Evolutionary conservation across 1,140 invertebrate genomes (phyloP).

Genomic region (Gryllus bimaculatus): DNA sequence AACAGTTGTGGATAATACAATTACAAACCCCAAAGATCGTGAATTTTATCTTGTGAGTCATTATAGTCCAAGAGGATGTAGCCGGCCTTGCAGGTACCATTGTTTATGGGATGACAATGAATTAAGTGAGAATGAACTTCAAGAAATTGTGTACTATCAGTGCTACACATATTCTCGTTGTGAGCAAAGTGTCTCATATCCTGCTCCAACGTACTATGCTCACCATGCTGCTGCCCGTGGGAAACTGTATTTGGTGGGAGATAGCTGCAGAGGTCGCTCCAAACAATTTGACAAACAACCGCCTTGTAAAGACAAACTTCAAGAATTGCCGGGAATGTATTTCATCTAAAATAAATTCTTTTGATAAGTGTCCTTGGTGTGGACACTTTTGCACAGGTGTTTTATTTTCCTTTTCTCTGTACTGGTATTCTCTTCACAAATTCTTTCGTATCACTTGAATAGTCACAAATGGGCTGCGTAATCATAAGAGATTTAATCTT

Average conservation of each 20-base stretch:
- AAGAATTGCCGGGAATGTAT: no score
- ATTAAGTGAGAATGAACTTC: conserved; percentile 65
- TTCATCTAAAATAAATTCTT: no score
- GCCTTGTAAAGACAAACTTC: no score
- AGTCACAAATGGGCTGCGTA: no score
- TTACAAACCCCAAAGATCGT: conserved; percentile 68
- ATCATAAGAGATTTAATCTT: no score
- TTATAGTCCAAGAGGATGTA: conserved; percentile 72
- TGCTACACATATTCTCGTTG: conserved; percentile 86
- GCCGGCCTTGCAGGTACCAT: conserved; percentile 80
- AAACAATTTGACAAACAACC: no score
- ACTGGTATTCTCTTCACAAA: no score
- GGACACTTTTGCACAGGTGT: no score
- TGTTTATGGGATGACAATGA: conserved; percentile 71
- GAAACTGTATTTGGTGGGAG: conserved; percentile 45
- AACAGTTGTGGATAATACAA: conserved; percentile 69
- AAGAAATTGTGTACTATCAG: conserved; percentile 72
- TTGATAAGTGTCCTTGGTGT: no score
- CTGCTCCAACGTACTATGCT: conserved; percentile 88
- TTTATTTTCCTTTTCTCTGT: no score
- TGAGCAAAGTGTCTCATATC: conserved; percentile 79
- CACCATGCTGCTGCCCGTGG: conserved; percentile 79
- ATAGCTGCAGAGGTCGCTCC: neutral
- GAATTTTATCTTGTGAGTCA: conserved; percentile 78
- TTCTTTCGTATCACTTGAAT: no score